Percentiles rank a stretch among this genome's conserved stretches.
Evolutionary conservation across 2,113 vertebrate genomes (phyloP).

Genomic region (Hemichromis elongatus): DNA sequence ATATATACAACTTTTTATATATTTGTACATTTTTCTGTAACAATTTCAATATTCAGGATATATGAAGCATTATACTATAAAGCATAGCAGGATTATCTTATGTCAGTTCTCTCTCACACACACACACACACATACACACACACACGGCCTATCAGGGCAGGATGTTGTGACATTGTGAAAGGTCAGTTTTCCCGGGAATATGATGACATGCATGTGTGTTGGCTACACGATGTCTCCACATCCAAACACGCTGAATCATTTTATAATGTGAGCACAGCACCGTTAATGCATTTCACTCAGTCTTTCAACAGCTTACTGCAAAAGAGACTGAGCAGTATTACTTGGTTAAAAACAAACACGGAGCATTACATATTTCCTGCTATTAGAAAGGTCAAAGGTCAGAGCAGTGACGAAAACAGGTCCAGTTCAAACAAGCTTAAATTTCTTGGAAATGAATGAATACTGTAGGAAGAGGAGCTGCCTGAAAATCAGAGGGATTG

Average conservation of each 20-base stretch:
- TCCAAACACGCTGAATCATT: background rate
- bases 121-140: background rate
- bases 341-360: background rate
- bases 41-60: no score
- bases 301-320: accelerated
- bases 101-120: no score
- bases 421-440: accelerated
- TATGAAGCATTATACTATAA: background rate
- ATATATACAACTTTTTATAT: no score
- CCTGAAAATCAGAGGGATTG: background rate
- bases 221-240: background rate
- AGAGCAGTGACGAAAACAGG: accelerated
- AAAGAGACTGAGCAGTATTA: accelerated
- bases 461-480: background rate
- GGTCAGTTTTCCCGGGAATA: accelerated
- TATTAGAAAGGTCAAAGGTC: background rate
- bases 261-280: background rate
- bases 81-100: no score
- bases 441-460: background rate
- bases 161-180: background rate
- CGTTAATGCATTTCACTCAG: background rate
- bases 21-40: no score
- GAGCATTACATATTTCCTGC: background rate
- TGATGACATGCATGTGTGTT: accelerated
- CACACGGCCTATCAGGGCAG: background rate